Evolutionary conservation across 2,113 vertebrate species (phyloP), one percentile per base, ranked within the genome.

Genomic region (Gymnobelideus leadbeateri): DNA sequence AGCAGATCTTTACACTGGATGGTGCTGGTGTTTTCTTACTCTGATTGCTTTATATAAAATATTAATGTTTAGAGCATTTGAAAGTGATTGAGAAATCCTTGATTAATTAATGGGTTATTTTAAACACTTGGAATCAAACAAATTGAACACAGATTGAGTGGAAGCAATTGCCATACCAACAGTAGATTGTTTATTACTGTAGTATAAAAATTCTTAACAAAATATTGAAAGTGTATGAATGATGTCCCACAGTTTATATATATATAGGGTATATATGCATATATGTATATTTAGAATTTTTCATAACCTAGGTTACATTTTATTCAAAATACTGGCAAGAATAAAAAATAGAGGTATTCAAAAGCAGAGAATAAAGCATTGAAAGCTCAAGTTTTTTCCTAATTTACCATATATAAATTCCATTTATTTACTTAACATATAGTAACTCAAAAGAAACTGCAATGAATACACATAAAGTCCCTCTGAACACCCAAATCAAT

Each of bases 21-120:
- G 57, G 49, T 28, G 21, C 51, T 93, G 54, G 21, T 31, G 23
- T 84, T 54, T n/a, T 23, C 51, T 37, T 8, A 2, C 14, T n/a
- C 55, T 52, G 54, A 89, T 93, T 94, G 54, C 43, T 19, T 89
- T 43, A 21, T 43, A 53, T 57, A 92, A 95, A 93, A 93, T 51
- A 97, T 97, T 95, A 96, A 61, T 96, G 90, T 96, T 96, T 95
- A 92, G 23, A 90, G 24, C 89, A 95, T 89, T 57, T 91, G 53
- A 95, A 97, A 97, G 51, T 89, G 96, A 96, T 96, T 26, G 25
- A 97, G 91, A 16, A 94, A 91, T n/a, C 89, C 8, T 12, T 96
- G 68, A 37, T 96, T 93, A 93, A 96, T 96, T 90, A 95, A 92
- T 28, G 51, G 68, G 21, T 90, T 94, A 57, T 90, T 96, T 96